Conservation (phyloP, 2,113 vertebrate species). For the Dipodomys merriami region DNA sequence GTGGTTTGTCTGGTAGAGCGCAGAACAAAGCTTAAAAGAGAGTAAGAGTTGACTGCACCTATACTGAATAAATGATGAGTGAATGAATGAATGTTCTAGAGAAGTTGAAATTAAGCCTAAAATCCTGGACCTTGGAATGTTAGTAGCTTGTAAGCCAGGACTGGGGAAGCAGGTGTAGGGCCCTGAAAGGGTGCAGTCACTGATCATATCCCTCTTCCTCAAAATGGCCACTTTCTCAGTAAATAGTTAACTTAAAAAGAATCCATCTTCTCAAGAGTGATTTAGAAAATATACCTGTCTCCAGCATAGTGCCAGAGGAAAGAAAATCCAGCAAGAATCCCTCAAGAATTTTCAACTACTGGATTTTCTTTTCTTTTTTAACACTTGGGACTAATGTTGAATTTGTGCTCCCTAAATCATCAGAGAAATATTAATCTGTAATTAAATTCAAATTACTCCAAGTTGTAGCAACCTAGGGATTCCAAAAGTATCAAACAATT, state of each 20-base stretch:
- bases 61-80: not conserved
- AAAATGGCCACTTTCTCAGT: not conserved
- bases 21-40: not conserved
- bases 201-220: not conserved
- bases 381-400: not conserved
- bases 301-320: not conserved
- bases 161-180: not conserved
- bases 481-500: constrained; percentile 10
- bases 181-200: not conserved
- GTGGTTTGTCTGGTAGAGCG: not conserved
- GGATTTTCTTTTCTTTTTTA: not conserved
- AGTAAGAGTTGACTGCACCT: not conserved
- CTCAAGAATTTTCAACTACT: not conserved
- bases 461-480: not conserved
- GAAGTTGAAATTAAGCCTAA: not conserved
- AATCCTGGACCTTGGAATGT: not conserved
- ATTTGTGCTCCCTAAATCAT: not conserved
- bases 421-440: constrained; percentile 18
- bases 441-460: constrained; percentile 17
- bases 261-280: not conserved
- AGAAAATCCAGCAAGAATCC: not conserved
- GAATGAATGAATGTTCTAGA: not conserved
- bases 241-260: not conserved
- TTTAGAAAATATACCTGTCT: constrained; percentile 6
- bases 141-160: too few relatives aligned